phyloP scores from a whole-genome alignment of 2,113 vertebrate species.

The Oreocharis arfaki region DNA sequence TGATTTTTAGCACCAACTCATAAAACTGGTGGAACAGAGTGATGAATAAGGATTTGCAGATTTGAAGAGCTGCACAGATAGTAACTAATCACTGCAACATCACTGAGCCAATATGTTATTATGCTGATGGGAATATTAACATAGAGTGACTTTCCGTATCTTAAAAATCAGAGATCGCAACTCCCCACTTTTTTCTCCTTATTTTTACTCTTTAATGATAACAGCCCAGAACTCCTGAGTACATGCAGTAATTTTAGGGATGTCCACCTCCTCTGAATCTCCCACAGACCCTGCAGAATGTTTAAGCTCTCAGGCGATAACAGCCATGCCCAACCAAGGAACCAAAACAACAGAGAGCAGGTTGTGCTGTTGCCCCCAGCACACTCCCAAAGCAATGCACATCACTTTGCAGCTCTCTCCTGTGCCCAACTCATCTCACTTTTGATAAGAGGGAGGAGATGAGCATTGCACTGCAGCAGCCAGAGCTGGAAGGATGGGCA shows the following conservation, averaged over 20 bases:
- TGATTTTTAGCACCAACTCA: background rate
- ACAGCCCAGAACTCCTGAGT: background rate
- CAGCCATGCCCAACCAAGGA: background rate
- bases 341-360: background rate
- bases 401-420: background rate
- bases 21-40: background rate
- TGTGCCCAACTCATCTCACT: accelerated
- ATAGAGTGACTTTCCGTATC: background rate
- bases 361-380: background rate
- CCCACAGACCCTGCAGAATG: background rate
- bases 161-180: background rate
- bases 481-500: background rate
- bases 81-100: background rate
- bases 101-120: background rate
- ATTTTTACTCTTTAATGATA: background rate
- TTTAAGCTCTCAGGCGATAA: background rate
- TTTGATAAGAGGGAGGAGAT: background rate
- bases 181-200: background rate
- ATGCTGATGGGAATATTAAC: background rate
- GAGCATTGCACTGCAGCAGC: background rate
- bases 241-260: background rate
- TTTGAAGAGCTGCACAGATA: slow-evolving; percentile 5
- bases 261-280: background rate
- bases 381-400: accelerated
- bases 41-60: background rate